Evolutionary conservation across 37 sponge, comb jelly and placozoan genomes (phyloP), one percentile per base, ranked within the genome.

Genomic region (Beroe ovata): DNA sequence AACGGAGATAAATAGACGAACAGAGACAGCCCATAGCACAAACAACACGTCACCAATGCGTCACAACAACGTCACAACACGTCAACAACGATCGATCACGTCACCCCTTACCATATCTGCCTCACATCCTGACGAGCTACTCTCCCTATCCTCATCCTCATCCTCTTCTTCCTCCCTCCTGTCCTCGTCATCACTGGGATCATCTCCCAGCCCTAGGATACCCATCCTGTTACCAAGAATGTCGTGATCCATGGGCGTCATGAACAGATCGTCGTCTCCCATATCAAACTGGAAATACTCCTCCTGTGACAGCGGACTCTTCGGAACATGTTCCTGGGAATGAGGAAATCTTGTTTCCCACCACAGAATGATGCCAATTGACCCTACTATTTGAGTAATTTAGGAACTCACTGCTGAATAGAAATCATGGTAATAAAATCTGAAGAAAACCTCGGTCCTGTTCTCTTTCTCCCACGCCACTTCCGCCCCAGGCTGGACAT

Each of bases 271-370:
- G 69, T 66, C 69, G 2, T 66, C 69, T 30, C 69, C 69, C 69
- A 66, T 66, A 37, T 66, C 69, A 30, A 66, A 66, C 69, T 66
- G 69, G 69, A 66, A 66, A 37, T 66, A 66, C 8, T 66, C 69
- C 16, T 66, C 69, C 16, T 66, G 69, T 1, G 69, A 66, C 1
- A 29, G 63, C 21, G 63, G 26, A 6, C 63, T 62, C 26, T 29
- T 29, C 26, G 63, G 22, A n/a, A 28, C 19, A 6, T n/a, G 28
- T 62, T 62, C 63, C 63, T 62, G n/a, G n/a, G n/a, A n/a, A n/a
- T n/a, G n/a, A n/a, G n/a, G n/a, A n/a, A n/a, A n/a, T n/a, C n/a
- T n/a, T n/a, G n/a, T n/a, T n/a, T n/a, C n/a, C n/a, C n/a, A n/a
- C n/a, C n/a, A n/a, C 59, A 58, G 18, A 58, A 19, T 19, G 16